Percentiles rank a stretch among this genome's conserved stretches.
Evolutionary conservation across 2,888 invertebrate species (phyloP).

Genomic region (Lamellibrachia columna): DNA sequence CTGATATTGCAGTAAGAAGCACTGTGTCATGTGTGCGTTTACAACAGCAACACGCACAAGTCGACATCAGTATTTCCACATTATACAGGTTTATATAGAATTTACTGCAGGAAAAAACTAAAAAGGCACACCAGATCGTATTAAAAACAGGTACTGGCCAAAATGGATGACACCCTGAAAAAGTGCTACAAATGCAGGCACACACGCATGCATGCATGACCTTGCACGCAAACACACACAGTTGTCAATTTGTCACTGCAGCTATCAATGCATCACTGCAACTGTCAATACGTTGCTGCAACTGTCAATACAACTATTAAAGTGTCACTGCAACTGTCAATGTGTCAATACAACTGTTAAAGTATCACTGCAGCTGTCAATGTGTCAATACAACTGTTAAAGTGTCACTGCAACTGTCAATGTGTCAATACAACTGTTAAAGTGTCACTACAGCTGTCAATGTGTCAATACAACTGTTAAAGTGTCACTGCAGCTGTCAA

Average conservation of each 20-base stretch:
- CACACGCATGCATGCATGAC: neutral
- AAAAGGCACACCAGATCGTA: neutral
- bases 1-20: neutral
- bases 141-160: neutral
- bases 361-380: neutral
- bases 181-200: neutral
- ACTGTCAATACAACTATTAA: neutral
- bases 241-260: neutral
- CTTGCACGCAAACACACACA: constrained; percentile 7
- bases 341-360: neutral
- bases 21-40: neutral
- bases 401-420: neutral
- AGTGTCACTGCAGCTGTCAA: neutral
- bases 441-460: neutral
- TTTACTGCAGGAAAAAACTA: neutral
- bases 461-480: too few species aligned
- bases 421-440: neutral
- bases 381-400: neutral
- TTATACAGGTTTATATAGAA: neutral
- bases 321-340: neutral
- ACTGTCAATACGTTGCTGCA: neutral
- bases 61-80: neutral
- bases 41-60: neutral
- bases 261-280: neutral
- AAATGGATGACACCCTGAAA: neutral